phyloP scores from a whole-genome alignment of 2,113 vertebrate genomes.

The Dicaeum eximium region DNA sequence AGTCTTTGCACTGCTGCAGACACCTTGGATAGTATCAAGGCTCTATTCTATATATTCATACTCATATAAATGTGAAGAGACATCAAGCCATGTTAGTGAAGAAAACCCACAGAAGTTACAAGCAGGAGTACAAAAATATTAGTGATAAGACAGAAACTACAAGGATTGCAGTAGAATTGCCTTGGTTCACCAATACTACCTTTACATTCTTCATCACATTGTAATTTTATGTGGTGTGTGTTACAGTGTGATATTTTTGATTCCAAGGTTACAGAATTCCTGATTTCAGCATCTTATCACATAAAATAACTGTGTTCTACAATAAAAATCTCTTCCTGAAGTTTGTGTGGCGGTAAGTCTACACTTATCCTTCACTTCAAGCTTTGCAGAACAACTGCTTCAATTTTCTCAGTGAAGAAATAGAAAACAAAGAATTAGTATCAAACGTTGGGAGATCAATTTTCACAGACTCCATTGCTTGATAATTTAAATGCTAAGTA shows the following conservation, averaged over 20 bases:
- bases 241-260: background rate
- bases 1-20: background rate
- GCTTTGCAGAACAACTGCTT: slow-evolving; percentile 11
- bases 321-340: background rate
- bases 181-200: background rate
- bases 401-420: slow-evolving; percentile 2
- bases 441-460: slow-evolving; percentile 3
- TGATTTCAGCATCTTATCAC: background rate
- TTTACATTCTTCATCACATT: background rate
- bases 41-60: background rate
- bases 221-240: background rate
- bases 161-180: background rate
- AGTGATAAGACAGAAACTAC: background rate
- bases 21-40: background rate
- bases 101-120: background rate
- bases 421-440: slow-evolving; percentile 35
- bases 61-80: background rate
- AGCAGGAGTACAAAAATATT: background rate
- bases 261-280: background rate
- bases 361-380: background rate
- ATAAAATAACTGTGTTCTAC: background rate
- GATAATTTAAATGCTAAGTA: slow-evolving; percentile 53
- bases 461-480: background rate
- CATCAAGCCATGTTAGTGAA: background rate
- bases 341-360: accelerated